Percentiles rank a stretch among this genome's conserved stretches.
Conservation (phyloP, 2,797 vertebrate species). For the Pogonophryne albipinna region DNA sequence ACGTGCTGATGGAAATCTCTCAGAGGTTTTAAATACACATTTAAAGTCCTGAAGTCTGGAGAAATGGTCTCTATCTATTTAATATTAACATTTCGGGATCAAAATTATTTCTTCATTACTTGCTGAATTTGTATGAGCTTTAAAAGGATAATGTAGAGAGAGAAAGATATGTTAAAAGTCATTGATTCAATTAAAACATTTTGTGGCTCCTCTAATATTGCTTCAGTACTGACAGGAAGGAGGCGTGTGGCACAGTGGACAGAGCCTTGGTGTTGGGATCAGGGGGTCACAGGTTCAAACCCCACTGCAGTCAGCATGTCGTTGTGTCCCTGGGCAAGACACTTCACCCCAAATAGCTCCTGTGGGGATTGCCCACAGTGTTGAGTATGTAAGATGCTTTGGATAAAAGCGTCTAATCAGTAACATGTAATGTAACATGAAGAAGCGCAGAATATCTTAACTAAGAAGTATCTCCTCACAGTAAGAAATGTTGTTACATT, state of each 20-base stretch:
- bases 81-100: constrained; percentile 34
- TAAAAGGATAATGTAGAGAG: constrained; percentile 37
- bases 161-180: constrained; percentile 36
- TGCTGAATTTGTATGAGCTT: constrained; percentile 46
- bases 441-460: constrained; percentile 19
- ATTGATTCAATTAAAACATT: constrained; percentile 58
- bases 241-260: too few relatives aligned
- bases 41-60: not conserved
- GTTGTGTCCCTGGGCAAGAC: too few relatives aligned
- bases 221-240: constrained; percentile 15
- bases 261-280: too few relatives aligned
- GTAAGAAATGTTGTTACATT: constrained; percentile 4
- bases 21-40: not conserved
- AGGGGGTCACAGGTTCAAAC: too few relatives aligned
- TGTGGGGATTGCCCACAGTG: too few relatives aligned
- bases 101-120: constrained; percentile 14
- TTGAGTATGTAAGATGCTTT: too few relatives aligned
- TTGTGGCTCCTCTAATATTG: constrained; percentile 43
- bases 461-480: constrained; percentile 30
- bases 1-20: constrained; percentile 10
- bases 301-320: too few relatives aligned
- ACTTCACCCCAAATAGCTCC: too few relatives aligned
- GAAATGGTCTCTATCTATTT: constrained; percentile 20
- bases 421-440: not conserved
- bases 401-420: too few relatives aligned